Base-by-base conservation (phyloP, 2,113 vertebrate genomes). In the Suncus etruscus region DNA sequence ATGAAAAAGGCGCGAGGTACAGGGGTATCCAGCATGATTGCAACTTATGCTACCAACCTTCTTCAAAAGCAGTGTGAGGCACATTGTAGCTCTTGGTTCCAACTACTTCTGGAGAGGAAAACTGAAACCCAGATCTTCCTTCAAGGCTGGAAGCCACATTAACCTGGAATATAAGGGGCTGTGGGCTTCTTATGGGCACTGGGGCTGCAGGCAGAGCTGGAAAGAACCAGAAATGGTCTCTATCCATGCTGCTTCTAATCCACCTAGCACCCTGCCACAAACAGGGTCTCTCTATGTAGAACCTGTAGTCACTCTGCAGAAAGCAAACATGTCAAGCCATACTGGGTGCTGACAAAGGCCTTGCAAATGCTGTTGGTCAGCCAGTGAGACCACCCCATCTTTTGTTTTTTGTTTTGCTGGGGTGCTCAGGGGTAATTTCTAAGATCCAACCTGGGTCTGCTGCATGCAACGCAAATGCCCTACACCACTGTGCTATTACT, bases 331-430 rank as follows among this genome's bases (percentile, higher is more conserved):
- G 16, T 22, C 66, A n/a, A 11, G 11, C 68, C 31, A 66, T 32
- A 1, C 4, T 50, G 79, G 0, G 2, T 47, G 22, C 69, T n/a
- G 68, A 51, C 73, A 12, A 11, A 8, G 48, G 16, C 15, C 29
- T 15, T 3, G 61, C 25, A 0, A 45, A 39, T 6, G 24, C 51
- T 0, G 25, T 12, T 5, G 22, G 27, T 65, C 68, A 69, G 86
- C 25, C 0, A 8, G 48, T 0, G 24, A 27, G 77, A 45, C 8
- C 0, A 1, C 25, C 29, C 29, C 8, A 0, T 15, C 63, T 29
- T 15, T 1, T 16, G 39, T 32, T 32, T 7, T 66, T 22, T 22
- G 2, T 27, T 50, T 69, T 8, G 2, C 54, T 11, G 8, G 16
- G 2, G 11, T 24, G 65, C 10, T 0, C 9, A 1, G 18, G 4